phyloP scores from a whole-genome alignment of 1,140 invertebrate species.

The Daktulosphaira vitifoliae region DNA sequence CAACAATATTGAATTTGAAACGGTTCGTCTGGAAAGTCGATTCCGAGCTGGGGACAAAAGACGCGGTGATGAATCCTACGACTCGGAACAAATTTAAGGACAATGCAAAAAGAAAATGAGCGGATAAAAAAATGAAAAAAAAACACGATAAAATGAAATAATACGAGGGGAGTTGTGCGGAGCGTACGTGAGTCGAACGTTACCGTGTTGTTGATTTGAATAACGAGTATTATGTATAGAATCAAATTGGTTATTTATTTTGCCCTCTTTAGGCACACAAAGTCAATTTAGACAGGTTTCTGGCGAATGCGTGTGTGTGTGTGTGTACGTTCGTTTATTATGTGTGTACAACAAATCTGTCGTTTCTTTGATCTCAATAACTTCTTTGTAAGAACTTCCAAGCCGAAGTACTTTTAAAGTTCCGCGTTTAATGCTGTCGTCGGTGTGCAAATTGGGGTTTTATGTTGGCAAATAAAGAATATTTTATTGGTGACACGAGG shows the following conservation, averaged over 20 bases:
- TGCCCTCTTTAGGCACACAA: slow-evolving; percentile 21
- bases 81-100: slow-evolving; percentile 34
- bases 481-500: too few relatives aligned
- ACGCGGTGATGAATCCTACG: slow-evolving; percentile 27
- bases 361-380: slow-evolving; percentile 22
- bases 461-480: too few relatives aligned
- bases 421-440: too few relatives aligned
- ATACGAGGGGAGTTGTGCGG: slow-evolving; percentile 16
- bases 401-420: too few relatives aligned
- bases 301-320: too few relatives aligned
- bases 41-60: slow-evolving; percentile 6
- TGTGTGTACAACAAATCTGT: too few relatives aligned
- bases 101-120: slow-evolving; percentile 27
- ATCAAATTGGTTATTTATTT: slow-evolving; percentile 33
- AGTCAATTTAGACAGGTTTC: slow-evolving; percentile 17
- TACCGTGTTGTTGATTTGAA: slow-evolving; percentile 32
- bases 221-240: slow-evolving; percentile 27
- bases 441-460: too few relatives aligned
- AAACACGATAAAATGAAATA: slow-evolving; percentile 18
- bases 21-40: slow-evolving; percentile 31
- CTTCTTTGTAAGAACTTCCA: too few relatives aligned
- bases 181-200: slow-evolving; percentile 19
- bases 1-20: slow-evolving; percentile 32
- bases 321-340: too few relatives aligned
- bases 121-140: slow-evolving; percentile 27